Evolutionary conservation across 2,888 invertebrate genomes (phyloP).

Genomic region (Apodemia duryi): DNA sequence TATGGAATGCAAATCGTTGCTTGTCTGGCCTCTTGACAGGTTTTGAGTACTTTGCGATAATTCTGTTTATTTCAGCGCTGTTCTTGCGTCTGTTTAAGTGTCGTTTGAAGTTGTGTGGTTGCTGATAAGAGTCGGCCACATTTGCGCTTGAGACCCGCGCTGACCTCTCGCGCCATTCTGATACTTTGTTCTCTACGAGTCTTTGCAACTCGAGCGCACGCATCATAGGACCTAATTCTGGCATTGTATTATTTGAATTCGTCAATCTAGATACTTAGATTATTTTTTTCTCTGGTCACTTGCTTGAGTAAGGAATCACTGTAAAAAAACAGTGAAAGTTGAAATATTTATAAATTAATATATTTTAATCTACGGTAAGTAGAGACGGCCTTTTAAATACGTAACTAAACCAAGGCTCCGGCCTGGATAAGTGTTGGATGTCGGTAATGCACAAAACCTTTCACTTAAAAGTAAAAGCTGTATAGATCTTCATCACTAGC

Average conservation of each 20-base stretch:
- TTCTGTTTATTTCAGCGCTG: constrained; percentile 76
- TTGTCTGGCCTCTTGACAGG: constrained; percentile 60
- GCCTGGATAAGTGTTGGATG: too few relatives aligned
- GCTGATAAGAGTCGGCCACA: constrained; percentile 74
- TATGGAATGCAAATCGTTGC: constrained; percentile 44
- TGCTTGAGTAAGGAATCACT: background rate
- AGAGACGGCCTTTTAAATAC: too few relatives aligned
- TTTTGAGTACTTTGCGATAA: constrained; percentile 75
- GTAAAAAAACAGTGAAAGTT: background rate
- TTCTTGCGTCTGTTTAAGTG: constrained; percentile 73
- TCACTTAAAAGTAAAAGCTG: too few relatives aligned
- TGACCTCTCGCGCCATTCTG: constrained; percentile 76
- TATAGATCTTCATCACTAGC: too few relatives aligned
- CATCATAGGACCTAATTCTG: constrained; percentile 72
- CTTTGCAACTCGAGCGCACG: constrained; percentile 72
- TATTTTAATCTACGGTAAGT: background rate
- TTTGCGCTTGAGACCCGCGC: constrained; percentile 63
- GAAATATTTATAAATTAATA: background rate
- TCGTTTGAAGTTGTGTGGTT: constrained; percentile 72
- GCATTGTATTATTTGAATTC: constrained; percentile 49
- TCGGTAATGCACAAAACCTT: too few relatives aligned
- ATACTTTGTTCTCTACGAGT: constrained; percentile 73
- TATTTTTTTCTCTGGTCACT: background rate
- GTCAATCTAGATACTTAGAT: background rate
- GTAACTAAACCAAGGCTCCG: too few relatives aligned